Conservation (phyloP, 2,888 invertebrate species). For the Melinaea marsaeus region DNA sequence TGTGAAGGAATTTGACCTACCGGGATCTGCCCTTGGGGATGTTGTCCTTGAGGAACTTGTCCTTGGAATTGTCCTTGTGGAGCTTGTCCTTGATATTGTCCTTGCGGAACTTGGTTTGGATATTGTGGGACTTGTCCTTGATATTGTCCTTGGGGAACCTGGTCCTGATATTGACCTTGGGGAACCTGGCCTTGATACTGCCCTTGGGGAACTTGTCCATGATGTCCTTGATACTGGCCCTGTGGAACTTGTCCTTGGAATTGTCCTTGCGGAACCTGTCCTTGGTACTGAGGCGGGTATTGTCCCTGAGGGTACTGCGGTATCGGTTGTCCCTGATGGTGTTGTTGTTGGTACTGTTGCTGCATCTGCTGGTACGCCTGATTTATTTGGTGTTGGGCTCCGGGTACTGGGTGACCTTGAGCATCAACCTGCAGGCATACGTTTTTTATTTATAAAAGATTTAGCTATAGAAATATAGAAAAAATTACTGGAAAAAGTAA, state of each 20-base stretch:
- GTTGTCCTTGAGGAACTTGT: constrained; percentile 30
- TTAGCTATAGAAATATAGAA: too few relatives aligned
- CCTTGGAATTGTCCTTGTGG: constrained; percentile 29
- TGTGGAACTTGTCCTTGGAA: constrained; percentile 34
- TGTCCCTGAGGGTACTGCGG: constrained; percentile 38
- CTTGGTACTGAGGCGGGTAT: constrained; percentile 29
- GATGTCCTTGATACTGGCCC: constrained; percentile 27
- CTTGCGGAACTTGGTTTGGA: constrained; percentile 21
- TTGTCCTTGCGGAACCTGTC: constrained; percentile 37
- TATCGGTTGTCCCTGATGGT: constrained; percentile 40
- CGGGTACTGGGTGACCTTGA: constrained; percentile 62
- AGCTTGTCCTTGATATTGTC: constrained; percentile 22
- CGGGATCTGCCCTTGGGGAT: constrained; percentile 25
- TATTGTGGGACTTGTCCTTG: constrained; percentile 20
- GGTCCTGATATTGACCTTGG: constrained; percentile 18
- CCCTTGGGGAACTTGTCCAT: constrained; percentile 25
- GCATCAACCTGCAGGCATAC: constrained; percentile 53
- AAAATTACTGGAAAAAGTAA: too few relatives aligned
- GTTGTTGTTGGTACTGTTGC: constrained; percentile 38
- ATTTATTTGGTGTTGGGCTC: constrained; percentile 63
- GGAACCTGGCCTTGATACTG: constrained; percentile 21
- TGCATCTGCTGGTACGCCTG: constrained; percentile 53
- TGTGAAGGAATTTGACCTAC: constrained; percentile 33
- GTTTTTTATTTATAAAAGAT: not conserved
- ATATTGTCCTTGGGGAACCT: constrained; percentile 18